These are phyloP conservation scores for Decapterus maruadsi DNA, from an alignment of 2,797 vertebrate species.

Conservation along the genomic window DNA sequence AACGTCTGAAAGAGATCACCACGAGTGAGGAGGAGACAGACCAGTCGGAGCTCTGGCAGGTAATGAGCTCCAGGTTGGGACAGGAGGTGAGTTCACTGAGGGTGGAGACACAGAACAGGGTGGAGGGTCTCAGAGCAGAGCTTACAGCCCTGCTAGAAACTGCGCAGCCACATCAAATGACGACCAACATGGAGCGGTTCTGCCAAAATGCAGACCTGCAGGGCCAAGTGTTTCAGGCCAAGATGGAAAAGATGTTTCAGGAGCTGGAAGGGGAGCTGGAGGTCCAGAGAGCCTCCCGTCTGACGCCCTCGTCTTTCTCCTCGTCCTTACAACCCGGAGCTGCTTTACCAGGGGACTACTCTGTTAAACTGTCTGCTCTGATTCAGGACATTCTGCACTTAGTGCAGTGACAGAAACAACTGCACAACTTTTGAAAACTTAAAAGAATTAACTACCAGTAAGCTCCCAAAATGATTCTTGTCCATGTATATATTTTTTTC, in stretches of 20 bases:
- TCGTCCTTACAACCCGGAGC: constrained; percentile 53
- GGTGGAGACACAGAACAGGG: constrained; percentile 69
- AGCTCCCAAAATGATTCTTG: constrained; percentile 4
- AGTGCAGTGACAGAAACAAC: constrained; percentile 59
- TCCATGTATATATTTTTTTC: neutral
- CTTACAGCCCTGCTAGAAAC: constrained; percentile 62
- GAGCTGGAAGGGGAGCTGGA: constrained; percentile 64
- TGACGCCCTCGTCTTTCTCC: constrained; percentile 13
- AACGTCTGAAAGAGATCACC: constrained; percentile 66
- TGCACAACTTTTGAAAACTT: neutral
- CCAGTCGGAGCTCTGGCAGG: constrained; percentile 67
- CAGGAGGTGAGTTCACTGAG: constrained; percentile 77
- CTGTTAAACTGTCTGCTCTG: constrained; percentile 80
- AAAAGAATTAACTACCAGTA: neutral
- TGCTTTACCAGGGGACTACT: constrained; percentile 83
- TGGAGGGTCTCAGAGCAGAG: constrained; percentile 68
- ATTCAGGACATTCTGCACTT: constrained; percentile 85
- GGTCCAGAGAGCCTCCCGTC: constrained; percentile 23
- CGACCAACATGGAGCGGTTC: constrained; percentile 72
- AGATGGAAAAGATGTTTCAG: constrained; percentile 75
- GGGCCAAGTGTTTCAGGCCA: constrained; percentile 71
- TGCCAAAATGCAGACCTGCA: constrained; percentile 76
- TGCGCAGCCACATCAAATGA: constrained; percentile 44
- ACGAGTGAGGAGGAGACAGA: constrained; percentile 47
- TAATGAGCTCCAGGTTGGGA: constrained; percentile 74